Percentiles rank a stretch among this genome's conserved stretches.
These are phyloP conservation scores for Hemibagrus wyckioides DNA, from an alignment of 2,113 vertebrate species.

Conservation along the genomic window DNA sequence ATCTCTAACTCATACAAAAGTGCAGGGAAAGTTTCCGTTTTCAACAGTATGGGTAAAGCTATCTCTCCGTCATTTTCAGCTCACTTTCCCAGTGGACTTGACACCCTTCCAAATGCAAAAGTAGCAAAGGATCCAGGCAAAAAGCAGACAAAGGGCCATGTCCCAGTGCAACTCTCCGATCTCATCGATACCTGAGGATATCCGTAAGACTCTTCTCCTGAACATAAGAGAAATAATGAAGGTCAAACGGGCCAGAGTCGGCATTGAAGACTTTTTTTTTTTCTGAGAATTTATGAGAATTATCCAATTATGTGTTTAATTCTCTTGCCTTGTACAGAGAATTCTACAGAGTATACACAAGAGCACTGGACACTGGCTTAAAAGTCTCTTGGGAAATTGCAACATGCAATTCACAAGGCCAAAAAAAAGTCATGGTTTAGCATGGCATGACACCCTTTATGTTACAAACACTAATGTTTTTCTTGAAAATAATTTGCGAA, in stretches of 20 bases:
- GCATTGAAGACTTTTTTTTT: background rate
- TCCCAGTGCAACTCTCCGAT: conserved; percentile 90
- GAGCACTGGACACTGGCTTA: background rate
- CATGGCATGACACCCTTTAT: background rate
- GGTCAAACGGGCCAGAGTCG: background rate
- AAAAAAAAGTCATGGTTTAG: background rate
- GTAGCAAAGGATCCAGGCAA: conserved; percentile 93
- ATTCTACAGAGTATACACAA: background rate
- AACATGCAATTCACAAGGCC: background rate
- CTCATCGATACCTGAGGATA: conserved; percentile 87
- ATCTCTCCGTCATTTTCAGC: background rate
- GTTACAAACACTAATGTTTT: conserved; percentile 6
- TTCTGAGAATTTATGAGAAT: background rate
- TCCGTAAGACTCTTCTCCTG: conserved; percentile 86
- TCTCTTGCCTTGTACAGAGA: background rate
- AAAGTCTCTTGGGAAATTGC: background rate
- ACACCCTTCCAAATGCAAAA: conserved; percentile 98
- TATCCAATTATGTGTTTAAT: background rate
- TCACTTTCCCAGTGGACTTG: conserved; percentile 93
- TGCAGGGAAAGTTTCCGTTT: background rate
- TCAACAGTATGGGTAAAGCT: background rate
- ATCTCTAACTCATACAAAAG: background rate
- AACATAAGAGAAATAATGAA: conserved; percentile 5
- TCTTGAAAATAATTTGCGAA: background rate
- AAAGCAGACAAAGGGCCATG: conserved; percentile 84